These are phyloP conservation scores for Oryzias celebensis DNA, from an alignment of 2,113 vertebrate species.

Conservation along the genomic window DNA sequence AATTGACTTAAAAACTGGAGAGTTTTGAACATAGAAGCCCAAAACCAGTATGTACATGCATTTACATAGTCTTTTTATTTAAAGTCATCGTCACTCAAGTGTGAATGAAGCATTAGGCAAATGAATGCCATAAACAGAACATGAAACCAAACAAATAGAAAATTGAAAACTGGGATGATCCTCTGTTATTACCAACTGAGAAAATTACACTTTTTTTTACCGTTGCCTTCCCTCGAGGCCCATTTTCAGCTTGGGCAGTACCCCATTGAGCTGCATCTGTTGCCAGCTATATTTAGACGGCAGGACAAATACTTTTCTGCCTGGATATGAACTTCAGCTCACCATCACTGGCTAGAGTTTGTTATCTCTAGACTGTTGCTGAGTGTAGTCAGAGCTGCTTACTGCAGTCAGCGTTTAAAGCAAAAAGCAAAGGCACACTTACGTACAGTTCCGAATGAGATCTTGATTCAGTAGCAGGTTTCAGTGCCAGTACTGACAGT, in stretches of 20 bases:
- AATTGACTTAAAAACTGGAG: too few species aligned
- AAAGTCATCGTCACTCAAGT: too few species aligned
- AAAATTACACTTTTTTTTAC: neutral
- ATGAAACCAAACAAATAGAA: too few species aligned
- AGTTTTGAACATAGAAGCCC: too few species aligned
- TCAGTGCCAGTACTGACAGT: constrained; percentile 28
- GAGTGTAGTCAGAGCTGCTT: constrained; percentile 35
- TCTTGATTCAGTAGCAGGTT: constrained; percentile 42
- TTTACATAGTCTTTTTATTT: too few species aligned
- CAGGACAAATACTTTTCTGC: constrained; percentile 65
- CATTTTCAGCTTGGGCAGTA: constrained; percentile 50
- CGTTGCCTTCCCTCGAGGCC: constrained; percentile 42
- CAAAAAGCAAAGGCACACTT: constrained; percentile 41
- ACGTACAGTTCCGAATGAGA: constrained; percentile 36
- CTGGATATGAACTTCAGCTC: constrained; percentile 65
- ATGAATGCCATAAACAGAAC: too few species aligned
- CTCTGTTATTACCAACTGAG: too few species aligned
- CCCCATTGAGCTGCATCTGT: constrained; percentile 73
- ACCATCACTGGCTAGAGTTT: constrained; percentile 49
- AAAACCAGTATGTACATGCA: too few species aligned
- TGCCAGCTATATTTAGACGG: constrained; percentile 75
- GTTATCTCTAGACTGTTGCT: constrained; percentile 41
- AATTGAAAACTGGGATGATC: too few species aligned
- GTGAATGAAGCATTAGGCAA: too few species aligned
- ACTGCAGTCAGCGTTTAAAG: constrained; percentile 43